Evolutionary conservation across 1,140 invertebrate species (phyloP), one percentile per base, ranked within the genome.

Genomic region (Drosophila tristis): DNA sequence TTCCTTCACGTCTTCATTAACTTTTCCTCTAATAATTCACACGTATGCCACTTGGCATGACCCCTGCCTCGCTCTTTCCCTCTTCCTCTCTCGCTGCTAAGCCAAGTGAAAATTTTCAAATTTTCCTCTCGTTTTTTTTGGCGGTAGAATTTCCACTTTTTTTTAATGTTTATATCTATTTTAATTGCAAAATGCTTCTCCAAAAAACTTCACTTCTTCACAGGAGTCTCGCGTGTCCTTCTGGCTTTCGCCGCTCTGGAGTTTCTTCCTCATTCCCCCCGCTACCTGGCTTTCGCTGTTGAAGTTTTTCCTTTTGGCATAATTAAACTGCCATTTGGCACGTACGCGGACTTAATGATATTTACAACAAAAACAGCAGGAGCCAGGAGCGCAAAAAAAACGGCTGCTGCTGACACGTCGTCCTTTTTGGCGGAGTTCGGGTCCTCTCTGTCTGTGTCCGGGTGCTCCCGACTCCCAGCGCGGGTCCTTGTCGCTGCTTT

Each of bases 291-390:
- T 25, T 15, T 57, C n/a, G 25, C 39, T 58, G 43, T n/a, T 6
- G 53, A 9, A 9, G 20, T 35, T 70, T 43, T 50, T 31, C 39
- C 73, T 49, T 62, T 63, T 60, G 55, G 60, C 71, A 82, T 82
- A 82, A 82, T 82, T 82, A 82, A 82, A 82, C 70, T 82, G 80
- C 70, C 80, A 82, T 82, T 82, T 82, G 80, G 80, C 80, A 82
- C 80, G 80, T 82, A 82, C 80, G 61, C 70, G 60, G 55, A 82
- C 79, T 78, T 82, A 82, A 82, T 82, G 80, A 68, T 82, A 82
- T 82, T 82, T 82, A 82, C 79, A 84, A 73, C 74, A 78, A 74
- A 81, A 82, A 66, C 74, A 60, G 15, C 56, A 65, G 48, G 50
- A 73, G 70, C 53, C 51, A 43, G 25, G 11, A 61, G 26, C 31